Percentiles rank a stretch among this genome's conserved stretches.
These are phyloP conservation scores for Bombus difficillimus DNA, from an alignment of 1,140 invertebrate genomes.

Conservation along the genomic window DNA sequence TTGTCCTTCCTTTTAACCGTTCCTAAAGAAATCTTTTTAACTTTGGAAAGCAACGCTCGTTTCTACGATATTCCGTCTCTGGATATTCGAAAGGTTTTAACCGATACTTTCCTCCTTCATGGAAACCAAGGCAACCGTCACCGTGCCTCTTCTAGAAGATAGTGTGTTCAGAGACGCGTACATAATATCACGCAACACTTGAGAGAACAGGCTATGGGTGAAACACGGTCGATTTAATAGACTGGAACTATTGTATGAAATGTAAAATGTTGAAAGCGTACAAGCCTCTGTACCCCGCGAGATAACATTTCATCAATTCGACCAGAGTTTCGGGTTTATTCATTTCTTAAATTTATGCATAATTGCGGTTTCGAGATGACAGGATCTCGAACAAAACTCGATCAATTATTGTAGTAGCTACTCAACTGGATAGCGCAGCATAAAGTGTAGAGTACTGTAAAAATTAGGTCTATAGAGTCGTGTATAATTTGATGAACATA, in stretches of 20 bases:
- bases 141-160: not conserved
- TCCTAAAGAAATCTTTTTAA: not conserved
- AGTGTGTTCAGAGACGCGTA: not conserved
- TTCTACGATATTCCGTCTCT: too few species aligned
- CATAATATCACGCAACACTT: conserved; percentile 14
- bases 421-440: not conserved
- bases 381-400: not conserved
- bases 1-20: not conserved
- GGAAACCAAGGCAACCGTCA: not conserved
- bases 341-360: conserved; percentile 13
- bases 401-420: not conserved
- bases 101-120: not conserved
- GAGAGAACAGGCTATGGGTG: not conserved
- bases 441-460: not conserved
- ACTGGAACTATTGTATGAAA: not conserved
- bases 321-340: not conserved
- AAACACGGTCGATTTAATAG: conserved; percentile 32
- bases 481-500: not conserved
- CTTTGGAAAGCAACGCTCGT: not conserved
- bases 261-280: not conserved
- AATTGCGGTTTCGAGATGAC: not conserved
- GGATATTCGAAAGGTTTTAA: not conserved
- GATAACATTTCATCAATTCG: conserved; percentile 2
- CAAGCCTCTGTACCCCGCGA: not conserved
- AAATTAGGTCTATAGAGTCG: not conserved